Evolutionary conservation across 2,113 vertebrate species (phyloP), one percentile per base, ranked within the genome.

Genomic region (Elephas maximus): DNA sequence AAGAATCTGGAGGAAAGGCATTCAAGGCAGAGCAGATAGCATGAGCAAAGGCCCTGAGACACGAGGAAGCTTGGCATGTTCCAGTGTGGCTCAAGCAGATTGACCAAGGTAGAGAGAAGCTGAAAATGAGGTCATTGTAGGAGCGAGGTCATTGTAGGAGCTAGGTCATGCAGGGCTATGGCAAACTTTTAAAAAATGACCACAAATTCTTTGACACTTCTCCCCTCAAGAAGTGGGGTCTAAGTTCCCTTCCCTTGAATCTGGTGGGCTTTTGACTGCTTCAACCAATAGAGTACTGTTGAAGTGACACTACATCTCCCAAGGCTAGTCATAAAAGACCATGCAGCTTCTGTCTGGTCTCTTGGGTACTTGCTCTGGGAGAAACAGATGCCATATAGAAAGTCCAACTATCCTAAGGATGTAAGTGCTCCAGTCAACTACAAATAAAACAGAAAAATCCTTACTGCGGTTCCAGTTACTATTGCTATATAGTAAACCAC

Each of bases 61-160:
- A 69, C 18, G 26, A 79, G 44, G 62, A 60, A 86, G 9, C 3
- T 67, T 63, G 10, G 15, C 76, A 45, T 69, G 37, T 82, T 74
- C 62, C 28, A 30, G 6, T 74, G 37, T 87, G 24, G 62, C 53
- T 90, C 62, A 88, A 79, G 44, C 41, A 95, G 37, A 80, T 45
- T 74, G 18, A 95, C 41, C 18, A 63, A 95, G 44, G 71, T 26
- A 57, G 41, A 96, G 44, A 73, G 45, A 90, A 80, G 53, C 48
- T 88, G 7, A 8, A 92, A 15, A 77, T 48, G 30, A 67, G 30
- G 15, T 44, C 44, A 91, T n/a, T n/a, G 65, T 5, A 76, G 44
- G 63, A 82, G 28, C 60, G 90, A 74, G 18, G 8, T 44, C 62
- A 87, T 81, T n/a, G 65, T 5, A 76, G 44, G 63, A 82, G 28